phyloP scores from a whole-genome alignment of 2,888 invertebrate genomes.

The Sarcophaga variegata region DNA sequence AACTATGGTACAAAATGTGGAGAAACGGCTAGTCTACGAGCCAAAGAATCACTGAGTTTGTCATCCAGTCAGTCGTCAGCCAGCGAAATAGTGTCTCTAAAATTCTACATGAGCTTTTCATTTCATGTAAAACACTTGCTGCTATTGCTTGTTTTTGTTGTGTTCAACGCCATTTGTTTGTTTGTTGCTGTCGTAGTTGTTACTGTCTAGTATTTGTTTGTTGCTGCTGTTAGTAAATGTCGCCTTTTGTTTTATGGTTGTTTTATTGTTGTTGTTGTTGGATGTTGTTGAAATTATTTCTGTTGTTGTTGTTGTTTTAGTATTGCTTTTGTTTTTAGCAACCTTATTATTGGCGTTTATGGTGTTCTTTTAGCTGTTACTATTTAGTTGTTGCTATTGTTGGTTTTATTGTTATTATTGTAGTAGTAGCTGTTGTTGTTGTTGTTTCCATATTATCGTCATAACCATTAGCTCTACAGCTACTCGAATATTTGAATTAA shows the following conservation, averaged over 20 bases:
- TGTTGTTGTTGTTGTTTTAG: neutral
- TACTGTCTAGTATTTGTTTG: constrained; percentile 54
- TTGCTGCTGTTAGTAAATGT: constrained; percentile 60
- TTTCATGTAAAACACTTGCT: constrained; percentile 67
- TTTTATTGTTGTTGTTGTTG: neutral
- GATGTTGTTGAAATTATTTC: neutral
- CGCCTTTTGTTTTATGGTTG: constrained; percentile 39
- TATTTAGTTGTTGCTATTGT: constrained; percentile 53
- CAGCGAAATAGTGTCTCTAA: constrained; percentile 23
- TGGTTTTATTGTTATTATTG: constrained; percentile 38
- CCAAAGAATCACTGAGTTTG: neutral
- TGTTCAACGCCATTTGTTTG: constrained; percentile 3
- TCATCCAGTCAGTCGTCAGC: constrained; percentile 9
- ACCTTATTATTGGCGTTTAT: constrained; percentile 57
- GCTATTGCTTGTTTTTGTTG: constrained; percentile 20
- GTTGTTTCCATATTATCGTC: constrained; percentile 64
- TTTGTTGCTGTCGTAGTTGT: constrained; percentile 31
- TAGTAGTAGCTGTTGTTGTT: constrained; percentile 32
- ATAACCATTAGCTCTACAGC: constrained; percentile 46
- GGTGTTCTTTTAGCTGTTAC: constrained; percentile 58
- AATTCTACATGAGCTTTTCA: constrained; percentile 61
- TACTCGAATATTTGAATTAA: neutral
- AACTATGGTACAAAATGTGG: neutral
- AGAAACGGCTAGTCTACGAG: constrained; percentile 4
- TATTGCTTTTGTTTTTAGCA: constrained; percentile 40